Evolutionary conservation across 2,888 invertebrate genomes (phyloP).

Genomic region (Ellobium chinense): DNA sequence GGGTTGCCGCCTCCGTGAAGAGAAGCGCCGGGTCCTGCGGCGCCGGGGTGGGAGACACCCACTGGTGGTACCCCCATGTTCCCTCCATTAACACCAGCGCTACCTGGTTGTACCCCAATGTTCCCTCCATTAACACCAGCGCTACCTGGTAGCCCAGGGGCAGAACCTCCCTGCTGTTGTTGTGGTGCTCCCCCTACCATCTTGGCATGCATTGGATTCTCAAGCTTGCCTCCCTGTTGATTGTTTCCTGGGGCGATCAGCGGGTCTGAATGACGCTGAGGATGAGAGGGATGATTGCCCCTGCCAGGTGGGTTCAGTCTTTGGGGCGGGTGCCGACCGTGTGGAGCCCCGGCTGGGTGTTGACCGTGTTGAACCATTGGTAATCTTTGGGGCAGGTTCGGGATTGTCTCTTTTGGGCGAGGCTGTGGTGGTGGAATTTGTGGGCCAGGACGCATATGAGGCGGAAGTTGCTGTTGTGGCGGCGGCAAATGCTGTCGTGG

Average conservation of each 20-base stretch:
- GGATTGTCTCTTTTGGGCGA: neutral
- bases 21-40: no score
- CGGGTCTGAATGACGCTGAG: neutral
- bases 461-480: no score
- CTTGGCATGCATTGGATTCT: neutral
- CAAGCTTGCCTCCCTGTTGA: neutral
- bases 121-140: no score
- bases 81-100: no score
- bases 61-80: no score
- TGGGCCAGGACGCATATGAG: no score
- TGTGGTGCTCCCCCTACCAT: neutral
- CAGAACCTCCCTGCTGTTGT: no score
- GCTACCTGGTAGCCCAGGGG: no score
- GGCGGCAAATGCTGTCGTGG: neutral
- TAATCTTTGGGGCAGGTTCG: neutral
- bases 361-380: conserved; percentile 1
- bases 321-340: neutral
- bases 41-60: no score
- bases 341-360: no score
- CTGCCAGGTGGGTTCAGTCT: neutral
- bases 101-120: no score
- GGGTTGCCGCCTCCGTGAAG: neutral
- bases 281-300: neutral
- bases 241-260: neutral
- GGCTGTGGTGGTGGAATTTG: neutral